Percentiles rank a stretch among this genome's conserved stretches.
Conservation (phyloP, 2,113 vertebrate species). For the Martes martes region DNA sequence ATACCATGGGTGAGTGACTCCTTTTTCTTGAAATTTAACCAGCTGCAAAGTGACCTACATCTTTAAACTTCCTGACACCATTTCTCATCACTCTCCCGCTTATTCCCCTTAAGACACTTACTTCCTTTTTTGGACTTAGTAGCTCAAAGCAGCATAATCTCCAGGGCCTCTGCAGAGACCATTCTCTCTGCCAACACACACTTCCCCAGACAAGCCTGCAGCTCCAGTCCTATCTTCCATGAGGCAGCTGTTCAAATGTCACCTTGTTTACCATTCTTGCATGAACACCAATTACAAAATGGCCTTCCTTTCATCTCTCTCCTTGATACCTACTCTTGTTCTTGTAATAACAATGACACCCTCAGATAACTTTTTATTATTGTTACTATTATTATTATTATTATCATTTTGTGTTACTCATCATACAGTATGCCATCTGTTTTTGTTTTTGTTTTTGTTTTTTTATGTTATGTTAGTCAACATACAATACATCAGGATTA, state of each 20-base stretch:
- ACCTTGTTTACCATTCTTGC: not conserved
- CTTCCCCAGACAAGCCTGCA: not conserved
- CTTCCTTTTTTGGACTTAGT: not conserved
- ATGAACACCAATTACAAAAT: not conserved
- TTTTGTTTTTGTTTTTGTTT: too few species aligned
- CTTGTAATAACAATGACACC: not conserved
- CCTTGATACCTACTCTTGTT: not conserved
- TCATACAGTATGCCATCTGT: too few species aligned
- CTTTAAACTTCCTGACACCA: too few species aligned
- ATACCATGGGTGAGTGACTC: not conserved
- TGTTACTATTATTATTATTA: too few species aligned
- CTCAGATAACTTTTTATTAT: too few species aligned
- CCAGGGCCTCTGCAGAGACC: not conserved
- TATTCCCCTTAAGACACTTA: not conserved
- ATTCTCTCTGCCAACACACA: not conserved
- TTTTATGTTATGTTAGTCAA: too few species aligned
- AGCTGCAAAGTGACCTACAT: not conserved
- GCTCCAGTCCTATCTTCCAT: not conserved
- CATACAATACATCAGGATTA: too few species aligned
- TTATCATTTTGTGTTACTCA: too few species aligned
- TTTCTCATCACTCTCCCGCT: not conserved
- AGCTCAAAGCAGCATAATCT: not conserved
- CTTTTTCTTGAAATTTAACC: not conserved
- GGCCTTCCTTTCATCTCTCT: not conserved
- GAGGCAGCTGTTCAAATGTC: not conserved